Conservation (phyloP, 2,888 invertebrate species). For the Epirrita christyi region DNA sequence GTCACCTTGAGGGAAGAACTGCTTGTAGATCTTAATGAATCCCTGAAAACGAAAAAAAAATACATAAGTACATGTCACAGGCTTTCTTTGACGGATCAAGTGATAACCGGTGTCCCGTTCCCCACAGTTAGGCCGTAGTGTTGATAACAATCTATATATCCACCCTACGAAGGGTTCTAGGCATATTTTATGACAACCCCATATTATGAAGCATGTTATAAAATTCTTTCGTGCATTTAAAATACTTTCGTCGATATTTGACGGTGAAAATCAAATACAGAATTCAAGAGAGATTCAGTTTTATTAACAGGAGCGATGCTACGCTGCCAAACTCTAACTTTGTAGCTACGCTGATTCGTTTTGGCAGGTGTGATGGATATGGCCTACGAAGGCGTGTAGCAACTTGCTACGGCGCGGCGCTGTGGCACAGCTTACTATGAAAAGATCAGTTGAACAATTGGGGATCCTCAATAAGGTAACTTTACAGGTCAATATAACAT, state of each 20-base stretch:
- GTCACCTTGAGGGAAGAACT: slow-evolving; percentile 99
- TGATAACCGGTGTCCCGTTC: neutral
- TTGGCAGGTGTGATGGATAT: slow-evolving; percentile 22
- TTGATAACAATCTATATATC: too few relatives aligned
- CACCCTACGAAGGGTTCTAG: too few relatives aligned
- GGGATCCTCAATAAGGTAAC: too few relatives aligned
- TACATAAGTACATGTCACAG: neutral
- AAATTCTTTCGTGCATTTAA: too few relatives aligned
- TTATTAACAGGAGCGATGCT: neutral
- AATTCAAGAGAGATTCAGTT: too few relatives aligned
- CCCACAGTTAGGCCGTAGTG: too few relatives aligned
- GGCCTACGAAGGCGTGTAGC: slow-evolving; percentile 2
- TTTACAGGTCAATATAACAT: too few relatives aligned
- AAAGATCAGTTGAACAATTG: neutral
- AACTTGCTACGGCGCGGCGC: neutral
- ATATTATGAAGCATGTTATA: too few relatives aligned
- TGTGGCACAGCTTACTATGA: neutral
- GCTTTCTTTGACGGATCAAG: neutral
- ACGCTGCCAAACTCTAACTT: slow-evolving; percentile 1
- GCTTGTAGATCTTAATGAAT: slow-evolving; percentile 99
- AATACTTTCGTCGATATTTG: too few relatives aligned
- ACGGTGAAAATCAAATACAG: too few relatives aligned
- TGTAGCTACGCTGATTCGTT: slow-evolving; percentile 3
- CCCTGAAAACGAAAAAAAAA: slow-evolving; percentile 87
- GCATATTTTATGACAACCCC: too few relatives aligned